Evolutionary conservation across 2,113 vertebrate species (phyloP).

Genomic region (Entelurus aequoreus): DNA sequence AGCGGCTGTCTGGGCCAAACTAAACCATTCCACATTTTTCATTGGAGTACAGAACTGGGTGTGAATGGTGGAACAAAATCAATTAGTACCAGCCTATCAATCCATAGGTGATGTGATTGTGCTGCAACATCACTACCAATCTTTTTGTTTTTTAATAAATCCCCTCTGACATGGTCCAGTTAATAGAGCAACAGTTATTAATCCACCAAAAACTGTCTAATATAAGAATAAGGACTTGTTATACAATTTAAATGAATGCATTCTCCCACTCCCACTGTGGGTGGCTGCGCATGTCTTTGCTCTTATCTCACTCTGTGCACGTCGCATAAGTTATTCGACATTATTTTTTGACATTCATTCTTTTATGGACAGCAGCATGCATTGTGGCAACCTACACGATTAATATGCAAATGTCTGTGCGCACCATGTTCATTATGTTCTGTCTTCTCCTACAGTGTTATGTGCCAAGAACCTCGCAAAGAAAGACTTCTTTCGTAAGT

Average conservation of each 20-base stretch:
- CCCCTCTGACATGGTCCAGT: background rate
- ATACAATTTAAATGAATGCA: slow-evolving; percentile 3
- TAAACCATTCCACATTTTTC: slow-evolving; percentile 8
- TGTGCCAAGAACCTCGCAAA: slow-evolving; percentile 99
- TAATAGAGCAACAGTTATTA: background rate
- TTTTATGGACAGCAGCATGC: slow-evolving; percentile 15
- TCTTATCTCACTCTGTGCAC: slow-evolving; percentile 3
- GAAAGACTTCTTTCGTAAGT: slow-evolving; percentile 99
- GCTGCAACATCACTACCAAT: background rate
- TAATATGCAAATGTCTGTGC: slow-evolving; percentile 32
- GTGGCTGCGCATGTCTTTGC: slow-evolving; percentile 13
- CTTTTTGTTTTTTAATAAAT: background rate
- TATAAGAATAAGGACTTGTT: slow-evolving; percentile 20
- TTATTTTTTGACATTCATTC: slow-evolving; percentile 22
- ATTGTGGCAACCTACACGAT: slow-evolving; percentile 33
- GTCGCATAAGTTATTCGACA: slow-evolving; percentile 15
- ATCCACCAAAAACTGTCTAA: background rate
- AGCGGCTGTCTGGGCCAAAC: slow-evolving; percentile 18
- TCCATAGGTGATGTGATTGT: background rate
- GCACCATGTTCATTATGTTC: slow-evolving; percentile 31
- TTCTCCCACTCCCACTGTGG: slow-evolving; percentile 25
- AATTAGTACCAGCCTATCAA: slow-evolving; percentile 1
- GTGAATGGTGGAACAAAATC: slow-evolving; percentile 13
- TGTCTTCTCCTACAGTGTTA: slow-evolving; percentile 79
- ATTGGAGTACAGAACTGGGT: slow-evolving; percentile 1